phyloP scores from a whole-genome alignment of 2,888 invertebrate species.

The Mythimna ferrago region DNA sequence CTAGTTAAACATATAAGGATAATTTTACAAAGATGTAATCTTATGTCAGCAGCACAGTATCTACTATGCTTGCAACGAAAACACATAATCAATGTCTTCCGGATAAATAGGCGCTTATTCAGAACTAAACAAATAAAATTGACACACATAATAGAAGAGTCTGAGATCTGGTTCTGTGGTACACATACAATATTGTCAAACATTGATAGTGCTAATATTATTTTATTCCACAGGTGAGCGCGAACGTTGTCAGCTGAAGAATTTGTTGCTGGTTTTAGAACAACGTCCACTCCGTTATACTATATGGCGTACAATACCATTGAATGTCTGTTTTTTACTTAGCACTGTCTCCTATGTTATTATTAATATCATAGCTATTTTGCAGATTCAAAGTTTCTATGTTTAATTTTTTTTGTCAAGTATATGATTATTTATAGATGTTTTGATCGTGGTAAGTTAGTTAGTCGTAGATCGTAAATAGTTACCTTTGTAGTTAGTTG shows the following conservation, averaged over 20 bases:
- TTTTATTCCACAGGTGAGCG: constrained; percentile 3
- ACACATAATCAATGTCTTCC: no score
- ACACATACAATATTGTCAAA: background rate
- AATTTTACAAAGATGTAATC: no score
- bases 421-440: no score
- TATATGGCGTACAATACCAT: background rate
- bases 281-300: background rate
- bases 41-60: no score
- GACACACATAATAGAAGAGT: no score
- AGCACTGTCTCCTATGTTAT: background rate
- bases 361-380: constrained; percentile 6
- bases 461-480: no score
- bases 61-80: no score
- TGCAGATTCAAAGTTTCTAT: constrained; percentile 5
- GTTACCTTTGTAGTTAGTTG: no score
- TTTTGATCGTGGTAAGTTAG: no score
- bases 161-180: no score
- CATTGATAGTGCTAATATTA: no score
- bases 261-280: background rate
- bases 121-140: background rate
- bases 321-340: background rate
- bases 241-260: background rate
- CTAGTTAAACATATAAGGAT: no score
- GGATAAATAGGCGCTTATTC: background rate
- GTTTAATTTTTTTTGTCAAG: background rate